Percentiles rank a stretch among this genome's conserved stretches.
Conservation (phyloP, 2,888 invertebrate genomes). For the Nematopogon swammerdamellus region DNA sequence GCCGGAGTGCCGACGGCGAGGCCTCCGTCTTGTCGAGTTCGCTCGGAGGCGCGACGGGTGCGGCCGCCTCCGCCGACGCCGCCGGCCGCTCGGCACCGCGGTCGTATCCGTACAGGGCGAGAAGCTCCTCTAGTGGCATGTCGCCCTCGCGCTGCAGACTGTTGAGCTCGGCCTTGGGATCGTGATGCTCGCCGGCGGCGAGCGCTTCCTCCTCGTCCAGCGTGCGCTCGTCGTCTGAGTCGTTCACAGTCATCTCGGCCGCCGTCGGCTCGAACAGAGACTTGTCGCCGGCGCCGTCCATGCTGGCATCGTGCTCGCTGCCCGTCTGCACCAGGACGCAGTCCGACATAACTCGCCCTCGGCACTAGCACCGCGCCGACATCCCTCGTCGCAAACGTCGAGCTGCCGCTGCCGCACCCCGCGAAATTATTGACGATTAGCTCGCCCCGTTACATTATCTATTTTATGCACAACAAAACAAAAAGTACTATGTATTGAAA, state of each 20-base stretch:
- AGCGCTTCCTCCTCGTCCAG: slow-evolving; percentile 96
- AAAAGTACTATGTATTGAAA: too few species aligned
- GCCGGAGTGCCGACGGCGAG: slow-evolving; percentile 46
- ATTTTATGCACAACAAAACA: too few species aligned
- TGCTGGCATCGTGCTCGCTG: slow-evolving; percentile 53
- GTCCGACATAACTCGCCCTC: slow-evolving; percentile 45
- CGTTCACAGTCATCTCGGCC: slow-evolving; percentile 95
- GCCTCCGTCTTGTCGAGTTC: slow-evolving; percentile 32
- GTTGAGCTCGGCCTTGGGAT: slow-evolving; percentile 84
- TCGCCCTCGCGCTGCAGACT: slow-evolving; percentile 91
- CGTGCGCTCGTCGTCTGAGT: slow-evolving; percentile 96
- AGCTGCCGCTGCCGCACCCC: too few species aligned
- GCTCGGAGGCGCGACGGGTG: slow-evolving; percentile 8
- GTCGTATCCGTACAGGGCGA: slow-evolving; percentile 84
- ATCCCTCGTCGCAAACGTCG: too few species aligned
- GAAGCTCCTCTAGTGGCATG: slow-evolving; percentile 91
- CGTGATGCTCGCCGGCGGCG: slow-evolving; percentile 80
- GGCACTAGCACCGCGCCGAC: not conserved
- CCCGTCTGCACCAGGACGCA: slow-evolving; percentile 48
- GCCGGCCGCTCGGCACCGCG: slow-evolving; percentile 27
- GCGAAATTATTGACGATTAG: too few species aligned
- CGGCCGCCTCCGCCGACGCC: slow-evolving; percentile 27
- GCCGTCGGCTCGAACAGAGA: slow-evolving; percentile 86
- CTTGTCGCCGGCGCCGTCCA: slow-evolving; percentile 54
- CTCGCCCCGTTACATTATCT: too few species aligned